These are phyloP conservation scores for Drosophila dunni DNA, from an alignment of 1,140 invertebrate species.

Conservation along the genomic window DNA sequence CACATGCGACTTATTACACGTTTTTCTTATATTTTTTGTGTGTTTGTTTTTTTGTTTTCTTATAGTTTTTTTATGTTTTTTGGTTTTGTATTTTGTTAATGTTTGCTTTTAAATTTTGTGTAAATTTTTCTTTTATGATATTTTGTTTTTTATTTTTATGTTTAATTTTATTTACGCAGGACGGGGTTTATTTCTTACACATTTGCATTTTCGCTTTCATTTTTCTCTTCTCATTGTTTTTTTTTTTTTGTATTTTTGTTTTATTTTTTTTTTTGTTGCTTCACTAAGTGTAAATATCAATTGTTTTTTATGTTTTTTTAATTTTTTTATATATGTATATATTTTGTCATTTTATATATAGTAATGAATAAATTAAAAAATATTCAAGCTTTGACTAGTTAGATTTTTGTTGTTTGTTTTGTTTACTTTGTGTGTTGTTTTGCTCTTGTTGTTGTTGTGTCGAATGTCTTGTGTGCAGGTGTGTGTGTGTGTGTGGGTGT, in stretches of 20 bases:
- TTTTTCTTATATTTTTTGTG: conserved; percentile 50
- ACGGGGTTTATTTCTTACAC: conserved; percentile 84
- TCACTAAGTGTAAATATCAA: conserved; percentile 84
- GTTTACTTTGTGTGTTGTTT: conserved; percentile 57
- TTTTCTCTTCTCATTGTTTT: conserved; percentile 48
- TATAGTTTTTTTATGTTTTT: conserved; percentile 41
- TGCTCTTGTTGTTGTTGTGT: conserved; percentile 40
- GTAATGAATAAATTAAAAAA: conserved; percentile 82
- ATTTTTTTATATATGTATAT: conserved; percentile 58
- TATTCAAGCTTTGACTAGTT: conserved; percentile 82
- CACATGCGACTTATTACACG: conserved; percentile 56
- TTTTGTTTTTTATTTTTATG: conserved; percentile 68
- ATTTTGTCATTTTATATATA: conserved; percentile 50
- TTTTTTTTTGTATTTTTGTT: conserved; percentile 43
- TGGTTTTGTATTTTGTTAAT: conserved; percentile 50
- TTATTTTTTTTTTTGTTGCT: conserved; percentile 59
- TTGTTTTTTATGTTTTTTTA: conserved; percentile 64
- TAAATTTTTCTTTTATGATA: conserved; percentile 78
- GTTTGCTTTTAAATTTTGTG: conserved; percentile 69
- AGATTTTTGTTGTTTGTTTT: conserved; percentile 54
- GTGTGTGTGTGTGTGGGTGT: conserved; percentile 3
- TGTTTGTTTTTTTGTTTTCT: conserved; percentile 41
- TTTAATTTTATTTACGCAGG: conserved; percentile 84
- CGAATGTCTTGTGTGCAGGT: conserved; percentile 2
- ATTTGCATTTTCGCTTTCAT: conserved; percentile 74